Base-by-base conservation (phyloP, 2,888 invertebrate species). In the Agriotes lineatus region DNA sequence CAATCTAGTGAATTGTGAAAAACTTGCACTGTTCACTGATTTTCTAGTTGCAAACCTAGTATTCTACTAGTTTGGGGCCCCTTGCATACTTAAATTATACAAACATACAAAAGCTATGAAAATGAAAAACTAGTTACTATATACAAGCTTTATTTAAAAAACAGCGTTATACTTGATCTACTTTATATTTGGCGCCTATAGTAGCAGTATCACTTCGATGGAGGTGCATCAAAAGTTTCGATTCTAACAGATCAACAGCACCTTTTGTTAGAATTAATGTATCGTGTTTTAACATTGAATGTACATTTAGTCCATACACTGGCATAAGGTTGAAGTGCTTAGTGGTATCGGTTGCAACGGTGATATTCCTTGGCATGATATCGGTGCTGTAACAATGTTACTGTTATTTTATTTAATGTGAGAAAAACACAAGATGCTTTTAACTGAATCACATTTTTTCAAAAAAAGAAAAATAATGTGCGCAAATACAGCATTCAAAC, bases 231-330 rank as follows among this genome's bases (percentile, higher is more conserved):
- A 96, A 81, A 70, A 96, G 81, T 79, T 89, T 91, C 56, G 93
- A 90, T 85, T 98, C 96, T 72, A 99, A 90, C 79, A 88, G 88
- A 78, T 96, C 92, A 0, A 95, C 90, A 0, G 98, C 97, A 45
- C 90, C 88, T 72, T 92, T 85, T 0, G 97, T 97, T 1, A 99
- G 82, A 3, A 99, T 91, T 7, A 99, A 85, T 0, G 97, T 98
- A 71, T 96, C 93, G 84, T 99, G 95, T 85, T 99, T 99, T 71
- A 99, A 82, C 95, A 99, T 97, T 33, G 97, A 97, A 85, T 93
- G 94, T 0, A 97, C 96, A 86, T 99, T 99, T 12, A 99, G 87
- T 79, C 96, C 96, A 85, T 97, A 99, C 0, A 92, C 91, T 7
- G 99, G 99, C 96, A 99, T 96, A 19, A 98, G 86, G 84, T 96